Conservation (phyloP, 2,888 invertebrate genomes). For the Hypsopygia costalis region DNA sequence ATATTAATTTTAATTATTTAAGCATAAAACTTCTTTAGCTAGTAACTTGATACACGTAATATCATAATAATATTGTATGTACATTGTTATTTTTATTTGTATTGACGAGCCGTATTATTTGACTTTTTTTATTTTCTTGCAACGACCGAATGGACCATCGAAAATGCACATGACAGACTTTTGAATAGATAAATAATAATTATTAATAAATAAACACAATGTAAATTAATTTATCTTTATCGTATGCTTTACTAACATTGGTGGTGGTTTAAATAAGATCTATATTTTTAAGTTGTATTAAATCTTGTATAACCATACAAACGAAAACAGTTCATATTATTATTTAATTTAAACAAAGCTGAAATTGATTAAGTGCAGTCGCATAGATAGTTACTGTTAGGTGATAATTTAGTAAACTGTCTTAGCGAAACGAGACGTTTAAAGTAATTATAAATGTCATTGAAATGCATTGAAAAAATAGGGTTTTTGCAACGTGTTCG, state of each 20-base stretch:
- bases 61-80: neutral
- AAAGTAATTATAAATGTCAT: slow-evolving; percentile 46
- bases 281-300: too few relatives aligned
- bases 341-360: neutral
- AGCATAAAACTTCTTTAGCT: too few relatives aligned
- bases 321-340: too few relatives aligned
- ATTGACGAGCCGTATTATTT: neutral
- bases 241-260: slow-evolving; percentile 46
- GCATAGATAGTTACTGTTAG: neutral
- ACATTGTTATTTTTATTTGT: too few relatives aligned
- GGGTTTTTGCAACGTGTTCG: slow-evolving; percentile 39
- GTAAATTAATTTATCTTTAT: slow-evolving; percentile 28
- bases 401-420: too few relatives aligned
- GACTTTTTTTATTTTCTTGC: slow-evolving; percentile 16
- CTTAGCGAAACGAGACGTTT: too few relatives aligned
- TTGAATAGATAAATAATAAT: slow-evolving; percentile 27
- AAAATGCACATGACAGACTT: slow-evolving; percentile 68
- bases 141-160: slow-evolving; percentile 65
- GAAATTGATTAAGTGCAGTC: neutral
- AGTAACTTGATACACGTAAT: too few relatives aligned
- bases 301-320: too few relatives aligned
- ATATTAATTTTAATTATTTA: too few relatives aligned
- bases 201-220: slow-evolving; percentile 10
- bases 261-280: too few relatives aligned
- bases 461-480: slow-evolving; percentile 43